These are phyloP conservation scores for Parus major DNA, from an alignment of 2,113 vertebrate species.

Conservation along the genomic window DNA sequence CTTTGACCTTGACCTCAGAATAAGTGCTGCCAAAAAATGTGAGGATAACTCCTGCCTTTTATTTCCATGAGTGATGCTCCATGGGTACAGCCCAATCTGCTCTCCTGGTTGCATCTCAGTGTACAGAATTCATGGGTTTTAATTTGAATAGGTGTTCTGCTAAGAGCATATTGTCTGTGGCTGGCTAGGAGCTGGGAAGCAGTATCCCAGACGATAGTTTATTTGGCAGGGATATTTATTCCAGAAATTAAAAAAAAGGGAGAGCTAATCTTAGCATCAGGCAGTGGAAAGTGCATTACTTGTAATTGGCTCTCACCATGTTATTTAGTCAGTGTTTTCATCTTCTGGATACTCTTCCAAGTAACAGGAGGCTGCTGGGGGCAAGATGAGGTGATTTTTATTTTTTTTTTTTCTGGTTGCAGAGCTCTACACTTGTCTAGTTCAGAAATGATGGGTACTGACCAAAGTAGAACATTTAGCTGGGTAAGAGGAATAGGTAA, in stretches of 20 bases:
- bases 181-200: not conserved
- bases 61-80: conserved; percentile 1
- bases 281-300: not conserved
- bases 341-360: not conserved
- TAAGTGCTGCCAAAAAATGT: not conserved
- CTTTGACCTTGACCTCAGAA: conserved; percentile 63
- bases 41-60: not conserved
- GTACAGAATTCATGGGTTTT: not conserved
- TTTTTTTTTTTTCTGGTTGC: not conserved
- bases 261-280: not conserved
- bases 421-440: not conserved
- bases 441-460: not conserved
- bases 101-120: not conserved
- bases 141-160: not conserved
- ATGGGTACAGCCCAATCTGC: not conserved
- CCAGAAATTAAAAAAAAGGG: not conserved
- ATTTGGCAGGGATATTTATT: not conserved
- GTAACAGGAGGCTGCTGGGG: not conserved
- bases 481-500: not conserved
- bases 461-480: not conserved
- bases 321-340: not conserved
- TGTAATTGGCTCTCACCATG: not conserved
- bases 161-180: not conserved
- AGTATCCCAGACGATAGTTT: not conserved
- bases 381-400: not conserved